Conservation (phyloP, 2,113 vertebrate genomes). For the Paedocypris sp. region DNA sequence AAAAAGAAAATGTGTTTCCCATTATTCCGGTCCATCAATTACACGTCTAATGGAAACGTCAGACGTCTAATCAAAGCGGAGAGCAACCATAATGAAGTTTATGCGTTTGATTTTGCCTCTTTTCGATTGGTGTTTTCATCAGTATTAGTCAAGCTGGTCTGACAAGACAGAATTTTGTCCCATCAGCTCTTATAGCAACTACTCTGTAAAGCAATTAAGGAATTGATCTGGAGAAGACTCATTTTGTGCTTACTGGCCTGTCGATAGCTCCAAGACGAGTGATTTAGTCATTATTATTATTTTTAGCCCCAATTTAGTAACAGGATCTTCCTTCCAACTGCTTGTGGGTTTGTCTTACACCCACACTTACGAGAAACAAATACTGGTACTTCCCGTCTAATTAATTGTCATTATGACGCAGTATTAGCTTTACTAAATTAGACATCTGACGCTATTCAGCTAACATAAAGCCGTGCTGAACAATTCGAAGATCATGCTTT, state of each 20-base stretch:
- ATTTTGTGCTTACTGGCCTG: slow-evolving; percentile 37
- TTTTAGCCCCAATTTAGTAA: slow-evolving; percentile 22
- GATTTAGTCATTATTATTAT: slow-evolving; percentile 27
- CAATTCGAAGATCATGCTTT: too few relatives aligned
- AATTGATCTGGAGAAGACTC: slow-evolving; percentile 37
- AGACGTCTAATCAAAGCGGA: slow-evolving; percentile 15
- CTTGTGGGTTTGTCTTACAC: slow-evolving; percentile 19
- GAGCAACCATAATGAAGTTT: slow-evolving; percentile 21
- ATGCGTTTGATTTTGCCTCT: slow-evolving; percentile 17
- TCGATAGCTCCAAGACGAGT: slow-evolving; percentile 31
- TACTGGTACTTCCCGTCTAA: not conserved
- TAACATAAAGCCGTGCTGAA: too few relatives aligned
- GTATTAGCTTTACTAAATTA: slow-evolving; percentile 15
- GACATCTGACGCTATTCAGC: too few relatives aligned
- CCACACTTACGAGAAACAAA: slow-evolving; percentile 9
- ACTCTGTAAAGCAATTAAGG: slow-evolving; percentile 41
- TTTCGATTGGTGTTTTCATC: slow-evolving; percentile 26
- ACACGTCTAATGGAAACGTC: not conserved
- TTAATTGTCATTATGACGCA: not conserved
- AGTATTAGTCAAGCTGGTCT: slow-evolving; percentile 23
- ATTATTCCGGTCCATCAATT: not conserved
- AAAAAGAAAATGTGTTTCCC: too few relatives aligned
- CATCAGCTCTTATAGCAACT: slow-evolving; percentile 35
- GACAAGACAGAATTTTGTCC: slow-evolving; percentile 35
- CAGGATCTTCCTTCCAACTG: not conserved